These are phyloP conservation scores for Stenopsyche tienmushanensis DNA, from an alignment of 1,140 invertebrate genomes.

Conservation along the genomic window DNA sequence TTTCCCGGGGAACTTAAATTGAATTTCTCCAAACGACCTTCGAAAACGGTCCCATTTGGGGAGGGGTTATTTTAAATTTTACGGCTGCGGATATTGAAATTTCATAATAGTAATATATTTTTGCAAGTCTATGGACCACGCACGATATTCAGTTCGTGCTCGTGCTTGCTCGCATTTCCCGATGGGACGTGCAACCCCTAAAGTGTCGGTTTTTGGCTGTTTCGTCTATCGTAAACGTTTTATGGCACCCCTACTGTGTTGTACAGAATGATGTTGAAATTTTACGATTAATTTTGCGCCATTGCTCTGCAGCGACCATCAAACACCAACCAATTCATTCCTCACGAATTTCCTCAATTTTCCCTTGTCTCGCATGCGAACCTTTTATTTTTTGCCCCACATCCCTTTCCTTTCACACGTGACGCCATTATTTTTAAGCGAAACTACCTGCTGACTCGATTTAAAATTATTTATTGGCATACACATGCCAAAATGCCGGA, in stretches of 20 bases:
- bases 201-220: constrained; percentile 10
- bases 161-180: not conserved
- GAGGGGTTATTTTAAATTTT: too few species aligned
- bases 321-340: constrained; percentile 22
- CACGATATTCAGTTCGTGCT: not conserved
- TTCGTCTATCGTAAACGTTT: constrained; percentile 25
- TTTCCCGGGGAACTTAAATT: too few species aligned
- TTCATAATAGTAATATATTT: not conserved
- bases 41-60: too few species aligned
- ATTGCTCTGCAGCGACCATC: constrained; percentile 6
- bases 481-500: too few species aligned
- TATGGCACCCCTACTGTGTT: not conserved
- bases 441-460: too few species aligned
- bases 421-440: not conserved
- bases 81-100: too few species aligned
- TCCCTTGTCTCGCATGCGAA: not conserved
- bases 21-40: too few species aligned
- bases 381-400: not conserved
- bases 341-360: not conserved
- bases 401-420: not conserved
- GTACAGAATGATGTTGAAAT: constrained; percentile 8
- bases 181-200: not conserved
- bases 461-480: too few species aligned
- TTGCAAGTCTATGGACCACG: not conserved
- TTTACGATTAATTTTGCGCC: constrained; percentile 24